phyloP scores from a whole-genome alignment of 2,797 vertebrate genomes.

The Taeniopygia guttata region DNA sequence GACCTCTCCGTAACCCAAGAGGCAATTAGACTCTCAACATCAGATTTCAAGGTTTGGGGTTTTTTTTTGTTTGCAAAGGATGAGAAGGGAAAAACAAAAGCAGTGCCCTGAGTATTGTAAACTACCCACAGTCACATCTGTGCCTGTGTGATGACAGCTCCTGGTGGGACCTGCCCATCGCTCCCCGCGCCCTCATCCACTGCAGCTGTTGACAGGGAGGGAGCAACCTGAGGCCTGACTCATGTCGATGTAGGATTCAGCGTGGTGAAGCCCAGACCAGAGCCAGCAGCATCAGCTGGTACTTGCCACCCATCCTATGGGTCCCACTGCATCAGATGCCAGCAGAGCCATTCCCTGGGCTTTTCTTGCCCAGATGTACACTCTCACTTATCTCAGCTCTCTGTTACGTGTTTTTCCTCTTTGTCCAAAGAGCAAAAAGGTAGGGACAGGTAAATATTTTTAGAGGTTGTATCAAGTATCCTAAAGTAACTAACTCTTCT shows the following conservation, averaged over 20 bases:
- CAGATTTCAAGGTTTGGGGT: neutral
- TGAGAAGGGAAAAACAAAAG: constrained; percentile 71
- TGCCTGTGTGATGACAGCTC: neutral
- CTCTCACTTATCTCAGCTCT: neutral
- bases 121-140: constrained; percentile 16
- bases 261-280: rapidly evolving
- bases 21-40: constrained; percentile 6
- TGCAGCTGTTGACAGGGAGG: neutral
- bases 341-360: neutral
- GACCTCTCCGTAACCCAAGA: constrained; percentile 27
- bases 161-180: neutral
- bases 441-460: neutral
- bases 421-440: neutral
- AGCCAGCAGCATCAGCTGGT: neutral
- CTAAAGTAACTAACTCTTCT: neutral
- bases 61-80: constrained; percentile 13
- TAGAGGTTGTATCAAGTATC: neutral
- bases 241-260: rapidly evolving
- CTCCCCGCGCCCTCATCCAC: neutral
- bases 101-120: neutral
- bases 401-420: neutral
- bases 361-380: neutral
- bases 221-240: neutral
- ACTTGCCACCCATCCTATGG: rapidly evolving
- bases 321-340: neutral